Evolutionary conservation across 37 sponge, comb jelly and placozoan genomes (phyloP), one percentile per base, ranked within the genome.

Genomic region (Cliona cf. orientalis): DNA sequence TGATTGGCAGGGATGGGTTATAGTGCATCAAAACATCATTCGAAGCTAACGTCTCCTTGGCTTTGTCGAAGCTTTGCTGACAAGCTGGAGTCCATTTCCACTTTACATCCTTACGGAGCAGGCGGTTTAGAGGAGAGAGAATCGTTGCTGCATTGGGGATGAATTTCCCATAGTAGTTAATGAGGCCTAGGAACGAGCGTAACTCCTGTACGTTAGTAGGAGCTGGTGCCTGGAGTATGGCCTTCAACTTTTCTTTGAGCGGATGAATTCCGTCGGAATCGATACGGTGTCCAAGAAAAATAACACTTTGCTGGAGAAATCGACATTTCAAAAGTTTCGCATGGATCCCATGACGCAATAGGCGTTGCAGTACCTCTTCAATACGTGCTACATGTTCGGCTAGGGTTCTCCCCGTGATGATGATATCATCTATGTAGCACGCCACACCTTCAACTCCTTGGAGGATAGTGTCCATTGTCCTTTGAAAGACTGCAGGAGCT

Each of bases 91-190:
- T 49, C 74, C 74, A 73, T 9, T 73, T 53, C 74, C 74, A 73
- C 22, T 73, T 73, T 2, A 37, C 23, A 53, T 73, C 35, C 57
- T 46, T 53, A 29, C 32, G 41, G 12, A 65, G 38, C 5, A 79
- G 80, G 3, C 45, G 37, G 42, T 79, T 66, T 1, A 79, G 37
- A 22, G 80, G 80, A 22, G 59, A 64, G 1, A 76, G 26, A 26
- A 17, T 42, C 1, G 64, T 42, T 5, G 68, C 26, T 2, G 26
- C 26, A 38, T 65, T 66, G 1, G 42, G 53, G 11, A 79, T 2
- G 36, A 79, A 79, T 32, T 64, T 79, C 11, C 80, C 35, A 25
- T 66, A 79, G 65, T 78, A 78, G n/a, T n/a, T n/a, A n/a, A n/a
- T n/a, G n/a, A n/a, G n/a, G n/a, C n/a, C n/a, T n/a, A n/a, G n/a